Conservation (phyloP, 2,888 invertebrate species). For the Diplazon laetatorius region DNA sequence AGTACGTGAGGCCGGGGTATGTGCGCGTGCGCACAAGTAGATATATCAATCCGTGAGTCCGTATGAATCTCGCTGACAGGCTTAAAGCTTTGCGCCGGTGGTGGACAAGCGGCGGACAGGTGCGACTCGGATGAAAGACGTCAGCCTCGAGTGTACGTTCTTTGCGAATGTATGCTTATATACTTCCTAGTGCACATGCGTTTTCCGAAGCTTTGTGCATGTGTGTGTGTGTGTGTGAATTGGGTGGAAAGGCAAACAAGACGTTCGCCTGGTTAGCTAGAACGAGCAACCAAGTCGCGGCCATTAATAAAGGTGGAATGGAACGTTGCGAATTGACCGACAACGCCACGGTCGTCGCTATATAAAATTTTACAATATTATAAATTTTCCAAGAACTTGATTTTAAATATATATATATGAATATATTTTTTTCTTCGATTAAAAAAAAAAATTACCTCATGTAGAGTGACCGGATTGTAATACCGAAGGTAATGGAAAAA, state of each 20-base stretch:
- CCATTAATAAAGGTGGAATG: slow-evolving; percentile 69
- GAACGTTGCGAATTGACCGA: slow-evolving; percentile 61
- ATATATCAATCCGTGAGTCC: slow-evolving; percentile 75
- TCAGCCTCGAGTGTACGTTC: slow-evolving; percentile 56
- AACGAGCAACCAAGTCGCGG: slow-evolving; percentile 64
- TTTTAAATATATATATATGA: too few species aligned
- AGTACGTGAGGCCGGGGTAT: slow-evolving; percentile 38
- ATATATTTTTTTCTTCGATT: too few species aligned
- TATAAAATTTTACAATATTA: slow-evolving; percentile 18
- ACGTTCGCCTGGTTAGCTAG: slow-evolving; percentile 66
- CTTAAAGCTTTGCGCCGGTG: slow-evolving; percentile 72
- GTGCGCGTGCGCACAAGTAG: slow-evolving; percentile 58
- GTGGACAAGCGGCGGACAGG: slow-evolving; percentile 73
- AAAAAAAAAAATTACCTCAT: too few species aligned
- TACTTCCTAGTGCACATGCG: slow-evolving; percentile 31
- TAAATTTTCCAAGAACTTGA: not conserved
- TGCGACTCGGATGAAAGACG: slow-evolving; percentile 74
- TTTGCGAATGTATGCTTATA: slow-evolving; percentile 32
- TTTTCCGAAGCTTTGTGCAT: slow-evolving; percentile 36
- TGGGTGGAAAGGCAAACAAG: slow-evolving; percentile 72
- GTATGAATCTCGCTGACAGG: slow-evolving; percentile 76
- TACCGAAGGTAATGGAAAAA: too few species aligned
- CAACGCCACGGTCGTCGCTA: slow-evolving; percentile 6
- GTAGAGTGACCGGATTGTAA: too few species aligned
- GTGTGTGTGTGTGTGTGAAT: slow-evolving; percentile 65